Evolutionary conservation across 2,797 vertebrate species (phyloP), one percentile per base, ranked within the genome.

Genomic region (Anas acuta): DNA sequence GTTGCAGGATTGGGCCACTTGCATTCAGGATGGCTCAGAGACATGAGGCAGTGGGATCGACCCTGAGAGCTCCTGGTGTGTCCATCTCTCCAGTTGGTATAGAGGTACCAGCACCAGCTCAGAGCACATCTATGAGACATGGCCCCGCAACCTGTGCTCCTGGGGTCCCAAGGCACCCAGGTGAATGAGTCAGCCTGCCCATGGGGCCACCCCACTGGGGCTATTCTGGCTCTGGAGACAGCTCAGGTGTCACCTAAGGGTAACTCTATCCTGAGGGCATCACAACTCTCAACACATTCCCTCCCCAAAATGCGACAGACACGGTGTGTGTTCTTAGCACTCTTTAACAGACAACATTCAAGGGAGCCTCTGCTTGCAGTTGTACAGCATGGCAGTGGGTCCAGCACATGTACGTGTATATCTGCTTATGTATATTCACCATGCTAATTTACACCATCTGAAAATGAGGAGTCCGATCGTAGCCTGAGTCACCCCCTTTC

Each of bases 141-240:
- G n/a, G 32, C 41, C 32, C 30, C 7, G 14, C 41, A 23, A 10
- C 32, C 64, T 66, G 32, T 32, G 30, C 22, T 45, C 30, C 64
- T 23, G 30, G 33, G 45, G 41, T 45, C 41, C 41, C 30, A 23
- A 26, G 11, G 21, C 64, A 45, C 43, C 23, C 14, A 32, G 43
- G 64, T 45, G 64, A 47, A 23, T 41, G 23, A 66, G 32, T n/a
- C 1, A 2, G 43, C 21, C 64, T 37, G 33, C n/a, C 51, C 23
- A 35, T 5, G 11, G 33, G 33, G 23, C 67, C 47, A 19, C 6
- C 1, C 5, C 0, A 1, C 0, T 30, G 35, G 19, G 11, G 3
- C 11, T 83, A 3, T 43, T 83, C 58, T 60, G 33, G 8, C 28
- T 78, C 54, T 54, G 65, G 86, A 60, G 47, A 35, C 30, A 78